phyloP scores from a whole-genome alignment of 2,113 vertebrate genomes.

The Ifrita kowaldi region DNA sequence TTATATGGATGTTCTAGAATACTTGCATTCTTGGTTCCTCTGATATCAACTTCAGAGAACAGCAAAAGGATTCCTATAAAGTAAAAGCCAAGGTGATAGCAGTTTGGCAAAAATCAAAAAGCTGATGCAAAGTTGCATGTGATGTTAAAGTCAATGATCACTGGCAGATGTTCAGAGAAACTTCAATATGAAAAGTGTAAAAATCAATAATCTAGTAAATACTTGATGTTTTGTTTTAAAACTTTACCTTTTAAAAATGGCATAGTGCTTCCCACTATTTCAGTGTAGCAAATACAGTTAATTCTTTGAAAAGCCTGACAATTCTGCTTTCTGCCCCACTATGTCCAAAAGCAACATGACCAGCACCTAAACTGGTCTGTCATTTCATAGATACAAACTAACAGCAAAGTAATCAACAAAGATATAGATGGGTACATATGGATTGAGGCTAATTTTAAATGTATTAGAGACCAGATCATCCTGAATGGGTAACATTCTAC shows the following conservation, averaged over 20 bases:
- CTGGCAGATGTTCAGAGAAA: background rate
- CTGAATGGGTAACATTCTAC: slow-evolving; percentile 43
- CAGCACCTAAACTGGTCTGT: background rate
- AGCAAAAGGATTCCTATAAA: background rate
- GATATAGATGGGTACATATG: background rate
- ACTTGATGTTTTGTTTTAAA: background rate
- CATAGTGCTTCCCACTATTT: background rate
- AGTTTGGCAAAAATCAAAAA: background rate
- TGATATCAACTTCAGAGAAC: background rate
- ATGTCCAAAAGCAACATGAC: background rate
- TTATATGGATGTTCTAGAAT: background rate
- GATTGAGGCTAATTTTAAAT: background rate
- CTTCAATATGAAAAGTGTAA: background rate
- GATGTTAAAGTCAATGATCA: background rate
- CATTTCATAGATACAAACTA: background rate
- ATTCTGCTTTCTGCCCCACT: background rate
- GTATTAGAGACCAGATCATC: slow-evolving; percentile 38
- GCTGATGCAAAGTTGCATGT: background rate
- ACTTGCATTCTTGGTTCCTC: slow-evolving; percentile 15
- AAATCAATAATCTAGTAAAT: background rate
- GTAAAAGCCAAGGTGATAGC: background rate
- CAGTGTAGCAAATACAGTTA: background rate
- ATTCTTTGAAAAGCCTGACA: background rate
- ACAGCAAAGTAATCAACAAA: background rate
- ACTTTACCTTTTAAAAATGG: background rate